These are phyloP conservation scores for Dufourea novaeangliae DNA, from an alignment of 1,140 invertebrate genomes.

Conservation along the genomic window DNA sequence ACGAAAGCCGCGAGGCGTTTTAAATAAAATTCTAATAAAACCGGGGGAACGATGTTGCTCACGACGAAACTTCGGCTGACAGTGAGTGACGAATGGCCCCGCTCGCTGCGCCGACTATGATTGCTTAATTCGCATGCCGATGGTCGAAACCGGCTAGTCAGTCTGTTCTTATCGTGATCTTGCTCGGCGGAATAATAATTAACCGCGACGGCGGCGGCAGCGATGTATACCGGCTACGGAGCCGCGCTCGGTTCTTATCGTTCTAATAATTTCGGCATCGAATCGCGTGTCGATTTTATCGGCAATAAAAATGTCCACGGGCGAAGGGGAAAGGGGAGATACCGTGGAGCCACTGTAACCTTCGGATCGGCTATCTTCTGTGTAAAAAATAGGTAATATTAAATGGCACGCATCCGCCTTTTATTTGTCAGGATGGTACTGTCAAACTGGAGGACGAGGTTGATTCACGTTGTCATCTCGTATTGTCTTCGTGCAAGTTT, in stretches of 20 bases:
- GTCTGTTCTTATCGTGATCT: constrained; percentile 75
- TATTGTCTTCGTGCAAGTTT: too few relatives aligned
- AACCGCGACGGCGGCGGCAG: constrained; percentile 47
- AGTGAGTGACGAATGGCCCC: constrained; percentile 76
- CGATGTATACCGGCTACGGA: not conserved
- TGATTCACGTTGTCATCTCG: not conserved
- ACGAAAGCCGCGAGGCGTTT: constrained; percentile 12
- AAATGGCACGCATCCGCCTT: not conserved
- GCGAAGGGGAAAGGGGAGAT: too few relatives aligned
- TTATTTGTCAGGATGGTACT: not conserved
- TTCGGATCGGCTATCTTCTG: not conserved
- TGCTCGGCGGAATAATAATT: constrained; percentile 76
- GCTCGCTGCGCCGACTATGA: constrained; percentile 71
- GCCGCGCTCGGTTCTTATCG: constrained; percentile 7
- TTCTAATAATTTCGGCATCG: not conserved
- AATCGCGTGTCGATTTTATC: not conserved
- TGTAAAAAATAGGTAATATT: not conserved
- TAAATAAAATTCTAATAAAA: constrained; percentile 28
- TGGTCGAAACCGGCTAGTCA: constrained; percentile 71
- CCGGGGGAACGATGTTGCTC: constrained; percentile 65
- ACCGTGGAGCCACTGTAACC: not conserved
- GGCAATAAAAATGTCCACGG: not conserved
- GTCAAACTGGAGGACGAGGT: not conserved
- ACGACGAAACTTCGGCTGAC: constrained; percentile 73
- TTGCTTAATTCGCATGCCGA: constrained; percentile 79